A percentile compares a stretch with the other conserved stretches of the same genome.
phyloP scores from a whole-genome alignment of 2,888 invertebrate genomes.

The Iphiclides podalirius region DNA sequence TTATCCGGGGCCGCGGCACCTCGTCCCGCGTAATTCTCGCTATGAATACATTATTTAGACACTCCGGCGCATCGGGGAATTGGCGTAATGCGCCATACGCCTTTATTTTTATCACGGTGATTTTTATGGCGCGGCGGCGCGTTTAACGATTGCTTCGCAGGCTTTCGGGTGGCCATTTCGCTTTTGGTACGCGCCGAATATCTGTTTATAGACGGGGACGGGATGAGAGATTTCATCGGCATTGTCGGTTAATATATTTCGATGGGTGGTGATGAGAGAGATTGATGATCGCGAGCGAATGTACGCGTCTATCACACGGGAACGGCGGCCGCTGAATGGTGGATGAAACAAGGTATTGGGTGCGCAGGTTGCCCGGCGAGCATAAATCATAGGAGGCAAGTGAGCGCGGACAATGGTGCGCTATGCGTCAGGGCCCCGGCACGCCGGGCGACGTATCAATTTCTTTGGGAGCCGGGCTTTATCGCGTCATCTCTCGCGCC shows the following conservation, averaged over 20 bases:
- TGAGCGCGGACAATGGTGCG: constrained; percentile 37
- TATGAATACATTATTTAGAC: constrained; percentile 37
- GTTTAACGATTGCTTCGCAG: constrained; percentile 17
- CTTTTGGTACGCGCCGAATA: constrained; percentile 20
- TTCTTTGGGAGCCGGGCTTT: constrained; percentile 34
- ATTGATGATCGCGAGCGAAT: too few species aligned
- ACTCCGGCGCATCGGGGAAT: constrained; percentile 28
- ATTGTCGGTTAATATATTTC: too few species aligned
- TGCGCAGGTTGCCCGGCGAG: constrained; percentile 2
- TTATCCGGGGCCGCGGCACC: constrained; percentile 25
- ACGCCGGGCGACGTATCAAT: constrained; percentile 45
- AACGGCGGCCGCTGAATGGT: not conserved
- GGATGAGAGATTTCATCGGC: not conserved
- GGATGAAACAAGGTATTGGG: not conserved
- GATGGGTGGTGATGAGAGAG: too few species aligned
- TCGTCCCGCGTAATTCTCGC: constrained; percentile 39
- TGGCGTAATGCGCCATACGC: constrained; percentile 34
- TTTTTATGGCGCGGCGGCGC: constrained; percentile 31
- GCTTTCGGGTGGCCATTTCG: constrained; percentile 23
- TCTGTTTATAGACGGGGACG: constrained; percentile 17
- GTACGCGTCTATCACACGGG: too few species aligned
- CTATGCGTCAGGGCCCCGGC: constrained; percentile 35
- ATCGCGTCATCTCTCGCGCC: constrained; percentile 28
- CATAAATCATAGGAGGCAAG: constrained; percentile 38
- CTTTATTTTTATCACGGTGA: constrained; percentile 35